These are phyloP conservation scores for Papio anubis DNA, from an alignment of 2,113 vertebrate species.

Conservation along the genomic window DNA sequence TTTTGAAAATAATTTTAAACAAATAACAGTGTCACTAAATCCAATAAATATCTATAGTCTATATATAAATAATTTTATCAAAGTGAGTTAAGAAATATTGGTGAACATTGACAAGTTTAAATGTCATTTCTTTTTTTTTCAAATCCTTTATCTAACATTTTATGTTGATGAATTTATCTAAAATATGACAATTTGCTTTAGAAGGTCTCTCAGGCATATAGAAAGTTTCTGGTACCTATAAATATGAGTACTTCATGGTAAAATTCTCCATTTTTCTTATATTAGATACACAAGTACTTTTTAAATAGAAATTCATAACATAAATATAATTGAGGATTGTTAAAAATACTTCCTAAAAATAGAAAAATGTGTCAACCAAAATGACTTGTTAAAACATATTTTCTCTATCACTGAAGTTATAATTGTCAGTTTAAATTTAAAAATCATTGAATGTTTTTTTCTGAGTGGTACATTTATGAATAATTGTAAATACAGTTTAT, in stretches of 20 bases:
- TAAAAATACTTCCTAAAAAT: slow-evolving; percentile 48
- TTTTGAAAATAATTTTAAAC: neutral
- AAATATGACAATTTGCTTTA: neutral
- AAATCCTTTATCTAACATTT: neutral
- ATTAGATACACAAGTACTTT: neutral
- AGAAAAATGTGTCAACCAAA: slow-evolving; percentile 67
- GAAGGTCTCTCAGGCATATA: neutral
- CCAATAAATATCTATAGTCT: neutral
- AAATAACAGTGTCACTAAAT: neutral
- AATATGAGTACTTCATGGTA: neutral
- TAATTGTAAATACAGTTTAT: neutral
- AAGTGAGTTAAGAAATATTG: neutral
- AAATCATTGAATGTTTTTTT: slow-evolving; percentile 51
- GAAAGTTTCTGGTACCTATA: neutral
- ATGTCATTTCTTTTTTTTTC: neutral
- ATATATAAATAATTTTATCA: neutral
- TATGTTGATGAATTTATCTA: neutral
- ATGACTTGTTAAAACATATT: slow-evolving; percentile 49
- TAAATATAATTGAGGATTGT: neutral
- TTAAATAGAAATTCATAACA: neutral
- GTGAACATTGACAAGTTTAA: neutral
- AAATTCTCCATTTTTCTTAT: neutral
- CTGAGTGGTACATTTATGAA: neutral
- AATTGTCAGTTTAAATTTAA: slow-evolving; percentile 60
- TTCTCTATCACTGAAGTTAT: slow-evolving; percentile 24